These are phyloP conservation scores for Dicrostonyx torquatus DNA, from an alignment of 2,797 vertebrate genomes.

Conservation along the genomic window DNA sequence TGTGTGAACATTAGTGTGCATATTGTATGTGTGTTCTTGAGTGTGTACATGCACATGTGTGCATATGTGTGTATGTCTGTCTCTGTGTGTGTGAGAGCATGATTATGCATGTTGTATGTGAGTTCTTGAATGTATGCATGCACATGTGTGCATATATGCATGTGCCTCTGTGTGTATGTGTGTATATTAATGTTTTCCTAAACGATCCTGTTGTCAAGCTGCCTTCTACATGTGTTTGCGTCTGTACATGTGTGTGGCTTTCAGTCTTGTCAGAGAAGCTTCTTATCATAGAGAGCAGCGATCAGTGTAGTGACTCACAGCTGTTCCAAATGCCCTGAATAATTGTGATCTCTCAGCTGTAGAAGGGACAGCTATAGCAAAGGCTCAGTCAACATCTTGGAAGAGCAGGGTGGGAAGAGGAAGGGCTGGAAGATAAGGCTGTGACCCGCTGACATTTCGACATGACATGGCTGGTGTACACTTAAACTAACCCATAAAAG, in stretches of 20 bases:
- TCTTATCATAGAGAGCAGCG: neutral
- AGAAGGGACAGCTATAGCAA: neutral
- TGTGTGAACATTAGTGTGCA: neutral
- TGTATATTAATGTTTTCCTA: neutral
- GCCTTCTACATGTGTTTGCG: neutral
- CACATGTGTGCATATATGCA: too few relatives aligned
- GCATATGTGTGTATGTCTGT: neutral
- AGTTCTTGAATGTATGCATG: too few relatives aligned
- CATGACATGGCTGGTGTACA: neutral
- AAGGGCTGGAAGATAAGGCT: neutral
- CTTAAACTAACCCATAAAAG: neutral
- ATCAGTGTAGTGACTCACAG: neutral
- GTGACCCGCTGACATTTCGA: neutral
- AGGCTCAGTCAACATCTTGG: too few relatives aligned
- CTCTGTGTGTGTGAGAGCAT: too few relatives aligned
- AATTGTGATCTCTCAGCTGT: neutral
- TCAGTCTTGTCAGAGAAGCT: neutral
- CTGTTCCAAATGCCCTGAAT: neutral
- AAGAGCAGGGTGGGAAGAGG: neutral
- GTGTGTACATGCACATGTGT: neutral
- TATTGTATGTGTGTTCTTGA: neutral
- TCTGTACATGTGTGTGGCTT: neutral
- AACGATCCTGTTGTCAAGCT: neutral
- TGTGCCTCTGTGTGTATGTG: too few relatives aligned
- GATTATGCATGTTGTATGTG: too few relatives aligned